A percentile compares a stretch with the other conserved stretches of the same genome.
Evolutionary conservation across 2,113 vertebrate species (phyloP).

Genomic region (Lampris incognitus): DNA sequence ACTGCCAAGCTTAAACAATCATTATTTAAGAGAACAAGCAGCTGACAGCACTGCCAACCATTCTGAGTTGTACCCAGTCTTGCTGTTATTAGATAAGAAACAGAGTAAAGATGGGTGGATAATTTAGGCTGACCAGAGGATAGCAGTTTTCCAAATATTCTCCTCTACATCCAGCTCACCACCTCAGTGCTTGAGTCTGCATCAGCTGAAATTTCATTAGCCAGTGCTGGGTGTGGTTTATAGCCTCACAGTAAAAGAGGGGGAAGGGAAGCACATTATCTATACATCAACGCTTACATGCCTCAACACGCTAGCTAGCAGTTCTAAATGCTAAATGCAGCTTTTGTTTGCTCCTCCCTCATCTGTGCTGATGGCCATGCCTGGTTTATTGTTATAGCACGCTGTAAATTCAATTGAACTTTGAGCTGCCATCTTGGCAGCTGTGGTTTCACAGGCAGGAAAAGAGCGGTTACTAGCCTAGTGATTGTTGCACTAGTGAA

Average conservation of each 20-base stretch:
- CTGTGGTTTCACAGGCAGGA: conserved; percentile 25
- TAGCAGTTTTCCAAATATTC: conserved; percentile 39
- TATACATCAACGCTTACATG: conserved; percentile 67
- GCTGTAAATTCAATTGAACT: conserved; percentile 79
- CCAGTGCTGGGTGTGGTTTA: conserved; percentile 69
- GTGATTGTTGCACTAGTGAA: conserved; percentile 17
- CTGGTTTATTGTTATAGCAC: conserved; percentile 68
- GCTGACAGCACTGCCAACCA: conserved; percentile 37
- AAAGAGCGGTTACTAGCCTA: conserved; percentile 18
- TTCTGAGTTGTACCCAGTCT: conserved; percentile 32
- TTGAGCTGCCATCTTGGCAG: conserved; percentile 72
- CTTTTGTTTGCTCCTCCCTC: conserved; percentile 68
- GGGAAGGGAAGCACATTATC: conserved; percentile 71
- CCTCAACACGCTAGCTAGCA: conserved; percentile 56
- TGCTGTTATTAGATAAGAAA: conserved; percentile 23
- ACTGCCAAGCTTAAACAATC: conserved; percentile 44
- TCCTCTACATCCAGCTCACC: conserved; percentile 29
- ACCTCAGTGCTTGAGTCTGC: conserved; percentile 52
- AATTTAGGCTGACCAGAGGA: not conserved
- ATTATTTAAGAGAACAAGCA: conserved; percentile 55
- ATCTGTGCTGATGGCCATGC: conserved; percentile 48
- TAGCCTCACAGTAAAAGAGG: conserved; percentile 53
- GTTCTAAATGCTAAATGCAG: conserved; percentile 67
- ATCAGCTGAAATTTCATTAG: conserved; percentile 69
- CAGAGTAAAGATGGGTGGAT: conserved; percentile 3